A percentile compares a stretch with the other conserved stretches of the same genome.
Conservation (phyloP, 2,888 invertebrate genomes). For the Embidobia sp. region DNA sequence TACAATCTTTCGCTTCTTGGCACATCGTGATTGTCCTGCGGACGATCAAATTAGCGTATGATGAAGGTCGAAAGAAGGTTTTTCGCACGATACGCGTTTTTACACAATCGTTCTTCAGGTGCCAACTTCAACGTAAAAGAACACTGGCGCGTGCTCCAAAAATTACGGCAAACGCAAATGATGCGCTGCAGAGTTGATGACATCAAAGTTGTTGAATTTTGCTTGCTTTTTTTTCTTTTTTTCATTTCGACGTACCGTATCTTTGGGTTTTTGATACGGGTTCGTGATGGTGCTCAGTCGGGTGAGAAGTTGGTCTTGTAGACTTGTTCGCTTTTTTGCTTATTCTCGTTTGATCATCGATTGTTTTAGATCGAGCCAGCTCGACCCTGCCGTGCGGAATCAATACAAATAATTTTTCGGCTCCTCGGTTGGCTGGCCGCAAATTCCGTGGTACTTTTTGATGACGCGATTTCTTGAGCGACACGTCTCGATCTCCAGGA, state of each 20-base stretch:
- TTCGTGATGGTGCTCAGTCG: no score
- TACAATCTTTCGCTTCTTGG: constrained; percentile 66
- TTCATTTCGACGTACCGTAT: no score
- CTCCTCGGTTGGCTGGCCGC: constrained; percentile 91
- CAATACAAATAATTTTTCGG: constrained; percentile 94
- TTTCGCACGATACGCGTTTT: constrained; percentile 1
- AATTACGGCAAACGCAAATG: no score
- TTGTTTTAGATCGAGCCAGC: constrained; percentile 54
- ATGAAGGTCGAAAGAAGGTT: constrained; percentile 20
- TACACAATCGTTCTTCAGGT: no score
- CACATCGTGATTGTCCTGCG: constrained; percentile 69
- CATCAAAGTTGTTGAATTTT: no score
- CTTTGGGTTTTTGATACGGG: no score
- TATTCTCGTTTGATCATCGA: no score
- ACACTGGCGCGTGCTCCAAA: no score
- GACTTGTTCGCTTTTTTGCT: neutral
- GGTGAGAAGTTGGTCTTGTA: no score
- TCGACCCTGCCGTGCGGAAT: constrained; percentile 63
- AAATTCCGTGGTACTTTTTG: constrained; percentile 91
- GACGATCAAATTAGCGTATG: constrained; percentile 50
- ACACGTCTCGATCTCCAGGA: constrained; percentile 95
- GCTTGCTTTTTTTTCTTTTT: no score
- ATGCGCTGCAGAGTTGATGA: no score
- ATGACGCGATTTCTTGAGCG: constrained; percentile 90
- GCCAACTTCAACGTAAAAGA: no score